Percentiles rank a stretch among this genome's conserved stretches.
phyloP scores from a whole-genome alignment of 2,888 invertebrate genomes.

The Aphodius granarius region DNA sequence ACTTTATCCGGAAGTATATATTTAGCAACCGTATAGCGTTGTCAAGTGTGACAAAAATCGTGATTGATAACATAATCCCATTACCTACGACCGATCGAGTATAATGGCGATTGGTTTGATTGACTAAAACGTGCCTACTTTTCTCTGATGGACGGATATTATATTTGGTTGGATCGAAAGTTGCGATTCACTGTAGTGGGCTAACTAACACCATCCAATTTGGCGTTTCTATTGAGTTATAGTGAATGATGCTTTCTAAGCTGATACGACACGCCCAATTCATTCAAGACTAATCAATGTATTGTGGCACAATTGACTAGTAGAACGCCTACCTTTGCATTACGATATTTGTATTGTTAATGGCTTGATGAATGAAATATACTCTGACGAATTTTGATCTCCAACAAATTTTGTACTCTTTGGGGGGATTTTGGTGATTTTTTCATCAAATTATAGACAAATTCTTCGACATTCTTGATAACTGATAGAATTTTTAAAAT shows the following conservation, averaged over 20 bases:
- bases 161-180: background rate
- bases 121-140: background rate
- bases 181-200: background rate
- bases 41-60: background rate
- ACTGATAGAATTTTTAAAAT: too few species aligned
- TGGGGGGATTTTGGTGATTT: too few species aligned
- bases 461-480: too few species aligned
- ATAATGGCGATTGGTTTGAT: background rate
- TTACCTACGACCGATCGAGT: background rate
- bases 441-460: too few species aligned
- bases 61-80: background rate
- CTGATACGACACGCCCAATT: background rate
- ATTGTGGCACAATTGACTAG: background rate
- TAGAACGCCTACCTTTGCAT: background rate
- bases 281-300: background rate
- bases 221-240: background rate
- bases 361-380: background rate
- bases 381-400: too few species aligned
- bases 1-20: background rate
- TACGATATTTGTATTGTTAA: background rate
- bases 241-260: background rate
- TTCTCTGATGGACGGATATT: background rate
- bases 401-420: too few species aligned
- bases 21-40: background rate
- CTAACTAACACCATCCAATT: background rate